Conservation (phyloP, 2,113 vertebrate genomes). For the Rostratula benghalensis region DNA sequence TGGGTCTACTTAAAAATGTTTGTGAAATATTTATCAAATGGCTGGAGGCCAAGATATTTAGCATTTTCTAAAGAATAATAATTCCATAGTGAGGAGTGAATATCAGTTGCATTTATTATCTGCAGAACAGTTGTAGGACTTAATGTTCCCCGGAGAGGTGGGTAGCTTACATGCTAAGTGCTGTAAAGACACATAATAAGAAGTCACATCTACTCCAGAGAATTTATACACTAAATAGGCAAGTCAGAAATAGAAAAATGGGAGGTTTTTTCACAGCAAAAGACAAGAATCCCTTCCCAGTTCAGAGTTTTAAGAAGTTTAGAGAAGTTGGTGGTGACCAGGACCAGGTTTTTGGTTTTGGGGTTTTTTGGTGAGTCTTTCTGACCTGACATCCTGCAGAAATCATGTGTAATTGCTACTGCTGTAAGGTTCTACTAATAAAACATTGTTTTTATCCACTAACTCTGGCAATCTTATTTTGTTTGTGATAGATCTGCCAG, state of each 20-base stretch:
- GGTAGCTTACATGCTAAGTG: background rate
- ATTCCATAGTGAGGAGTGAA: background rate
- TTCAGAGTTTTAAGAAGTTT: background rate
- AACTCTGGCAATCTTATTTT: background rate
- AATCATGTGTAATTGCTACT: background rate
- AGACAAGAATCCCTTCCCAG: background rate
- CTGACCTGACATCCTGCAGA: background rate
- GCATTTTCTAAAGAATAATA: background rate
- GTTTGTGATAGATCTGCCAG: constrained; percentile 88
- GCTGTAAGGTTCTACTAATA: background rate
- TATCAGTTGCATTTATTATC: background rate
- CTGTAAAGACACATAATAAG: background rate
- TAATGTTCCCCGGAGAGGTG: background rate
- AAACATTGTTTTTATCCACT: background rate
- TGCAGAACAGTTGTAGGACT: background rate
- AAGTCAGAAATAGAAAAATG: background rate
- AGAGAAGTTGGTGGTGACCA: background rate
- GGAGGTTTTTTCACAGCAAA: background rate
- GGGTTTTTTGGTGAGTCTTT: background rate
- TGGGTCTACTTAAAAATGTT: background rate
- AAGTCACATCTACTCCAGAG: background rate
- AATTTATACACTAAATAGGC: background rate
- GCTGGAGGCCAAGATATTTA: background rate
- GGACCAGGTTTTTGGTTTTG: background rate
- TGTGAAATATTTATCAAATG: background rate